Percentiles rank a stretch among this genome's conserved stretches.
Evolutionary conservation across 2,113 vertebrate genomes (phyloP).

Genomic region (Lates calcarifer): DNA sequence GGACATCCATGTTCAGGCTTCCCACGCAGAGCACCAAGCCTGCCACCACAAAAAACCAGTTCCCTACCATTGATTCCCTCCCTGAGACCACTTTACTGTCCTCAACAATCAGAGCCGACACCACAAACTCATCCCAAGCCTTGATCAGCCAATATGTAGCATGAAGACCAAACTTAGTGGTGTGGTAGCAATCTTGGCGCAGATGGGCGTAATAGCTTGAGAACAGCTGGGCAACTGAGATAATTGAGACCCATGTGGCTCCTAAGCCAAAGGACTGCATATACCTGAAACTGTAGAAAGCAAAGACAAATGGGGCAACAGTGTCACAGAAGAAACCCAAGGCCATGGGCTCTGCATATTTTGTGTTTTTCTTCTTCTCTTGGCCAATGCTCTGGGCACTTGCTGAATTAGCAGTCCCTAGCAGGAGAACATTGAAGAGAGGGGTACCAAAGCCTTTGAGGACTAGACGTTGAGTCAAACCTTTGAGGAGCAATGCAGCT

Average conservation of each 20-base stretch:
- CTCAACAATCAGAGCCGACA: constrained; percentile 66
- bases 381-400: constrained; percentile 83
- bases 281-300: constrained; percentile 90
- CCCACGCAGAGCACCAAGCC: constrained; percentile 84
- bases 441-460: constrained; percentile 91
- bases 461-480: constrained; percentile 87
- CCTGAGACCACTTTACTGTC: constrained; percentile 58
- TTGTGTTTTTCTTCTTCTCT: constrained; percentile 93
- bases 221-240: constrained; percentile 85
- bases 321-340: constrained; percentile 89
- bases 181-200: constrained; percentile 87
- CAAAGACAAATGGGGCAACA: constrained; percentile 86
- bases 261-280: constrained; percentile 84
- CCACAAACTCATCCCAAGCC: constrained; percentile 89
- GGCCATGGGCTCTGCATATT: constrained; percentile 92
- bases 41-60: constrained; percentile 89
- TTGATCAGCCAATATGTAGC: constrained; percentile 89
- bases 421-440: constrained; percentile 90
- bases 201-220: constrained; percentile 90
- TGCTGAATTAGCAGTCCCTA: constrained; percentile 84
- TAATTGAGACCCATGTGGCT: constrained; percentile 88
- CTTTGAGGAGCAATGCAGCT: constrained; percentile 87
- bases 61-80: constrained; percentile 85
- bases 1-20: constrained; percentile 86
- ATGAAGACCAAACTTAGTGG: constrained; percentile 89